Base-by-base conservation (phyloP, 1,140 invertebrate genomes). In the Hirudo medicinalis region DNA sequence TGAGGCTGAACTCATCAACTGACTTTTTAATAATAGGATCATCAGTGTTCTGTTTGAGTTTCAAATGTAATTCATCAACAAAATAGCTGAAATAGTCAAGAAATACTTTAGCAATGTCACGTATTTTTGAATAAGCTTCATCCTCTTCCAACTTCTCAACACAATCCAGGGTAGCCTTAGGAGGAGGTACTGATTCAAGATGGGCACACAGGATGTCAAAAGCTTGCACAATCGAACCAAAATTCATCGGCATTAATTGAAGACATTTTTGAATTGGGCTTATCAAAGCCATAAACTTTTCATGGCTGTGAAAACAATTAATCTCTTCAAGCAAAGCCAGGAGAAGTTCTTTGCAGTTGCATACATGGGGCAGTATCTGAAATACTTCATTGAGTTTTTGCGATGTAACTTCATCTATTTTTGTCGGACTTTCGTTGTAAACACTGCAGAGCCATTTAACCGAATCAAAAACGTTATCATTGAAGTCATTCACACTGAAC, bases 271-370 rank as follows among this genome's bases (percentile, higher is more conserved):
- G 3, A 2, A 63, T 63, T 63, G 57, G 57, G 22, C 29, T 32
- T 32, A 63, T 63, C 19, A 63, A 63, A 25, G 57, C 57, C 57
- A 25, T 13, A 63, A 63, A 63, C 57, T 63, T 63, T 32, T 63
- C 57, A n/a, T 32, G 29, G 8, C 29, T 63, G 29, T 63, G 22
- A 22, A 63, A 63, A 25, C 22, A 63, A 63, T 63, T 63, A 25
- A 32, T 32, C 57, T 63, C 57, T 63, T 63, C 57, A 8, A 63
- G 57, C 29, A 63, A 32, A 1, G 57, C 57, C 29, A 63, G 6
- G 11, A 63, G 57, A 25, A 63, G 29, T 63, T 63, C 57, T 32
- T 63, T 63, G 20, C 22, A 32, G 57, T 32, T 22, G 57, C 57
- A 63, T 15, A 63, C 29, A 25, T 22, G 29, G 17, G 57, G 57